Base-by-base conservation (phyloP, 2,113 vertebrate species). In the Dendropsophus ebraccatus region DNA sequence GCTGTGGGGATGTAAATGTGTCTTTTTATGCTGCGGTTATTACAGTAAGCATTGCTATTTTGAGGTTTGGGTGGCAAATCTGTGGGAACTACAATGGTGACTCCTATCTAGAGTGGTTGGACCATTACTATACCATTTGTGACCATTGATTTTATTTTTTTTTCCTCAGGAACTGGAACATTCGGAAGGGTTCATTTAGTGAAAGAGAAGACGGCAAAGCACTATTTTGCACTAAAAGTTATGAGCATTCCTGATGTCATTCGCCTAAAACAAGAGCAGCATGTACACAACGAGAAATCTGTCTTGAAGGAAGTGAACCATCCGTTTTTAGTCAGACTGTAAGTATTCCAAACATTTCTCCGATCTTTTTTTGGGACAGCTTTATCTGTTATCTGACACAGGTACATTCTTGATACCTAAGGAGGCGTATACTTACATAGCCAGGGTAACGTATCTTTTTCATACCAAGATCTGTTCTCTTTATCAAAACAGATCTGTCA, bases 181-280 rank as follows among this genome's bases (percentile, higher is more conserved):
- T 99, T 99, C 41, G 97, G 98, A 0, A 93, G 97, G 1, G 97
- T 99, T 89, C 98, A 97, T 87, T 92, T 99, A 86, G 97, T 99
- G 45, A 94, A 93, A 87, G 95, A 98, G 90, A 97, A 96, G 91
- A 91, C 92, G 52, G 94, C 89, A 50, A 89, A 93, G 77, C 90
- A 86, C 25, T 99, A 96, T 92, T 96, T 94, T 58, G 98, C 98
- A 0, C 93, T 99, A 87, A 99, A 99, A 92, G 95, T 96, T 30
- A 99, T 99, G 98, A 97, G 96, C 92, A 99, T 99, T 91, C 94
- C 95, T 0, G 97, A 99, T 45, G 96, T 99, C 80, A 97, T 99
- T 90, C 95, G 97, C 2, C 94, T 99, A 87, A 98, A 98, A 89
- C 98, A 99, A 91, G 97, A 99, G 80, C 96, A 98, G 12, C 98